Evolutionary conservation across 2,797 vertebrate species (phyloP), one percentile per base, ranked within the genome.

Genomic region (Coregonus suidteri): DNA sequence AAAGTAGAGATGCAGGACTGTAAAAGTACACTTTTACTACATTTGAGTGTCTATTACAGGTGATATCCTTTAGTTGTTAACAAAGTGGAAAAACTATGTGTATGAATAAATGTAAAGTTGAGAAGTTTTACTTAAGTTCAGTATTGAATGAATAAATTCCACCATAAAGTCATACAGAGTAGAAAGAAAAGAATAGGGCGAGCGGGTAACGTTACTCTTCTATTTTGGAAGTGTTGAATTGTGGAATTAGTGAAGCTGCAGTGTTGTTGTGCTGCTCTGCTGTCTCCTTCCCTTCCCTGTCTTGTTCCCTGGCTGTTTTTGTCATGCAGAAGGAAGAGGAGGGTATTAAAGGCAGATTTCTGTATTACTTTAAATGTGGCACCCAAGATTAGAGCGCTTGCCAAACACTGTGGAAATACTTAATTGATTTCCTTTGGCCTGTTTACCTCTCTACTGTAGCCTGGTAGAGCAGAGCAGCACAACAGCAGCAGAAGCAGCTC

Each of bases 371-470:
- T 93, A 92, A 95, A 95, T 93, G 93, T 95, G 95, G 85, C 91
- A 91, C 89, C 81, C 88, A 93, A 95, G 94, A 95, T 95, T 95
- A 95, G 92, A 93, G 90, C 82, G 83, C 87, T 89, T 94, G 94
- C 94, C 93, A 95, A 95, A 94, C 92, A 91, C 93, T 93, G 93
- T 93, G 93, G 92, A 95, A 95, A 94, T 93, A 94, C 94, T 95
- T 95, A 94, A 95, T 95, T 95, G 94, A 95, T 95, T 95, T 95
- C 91, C 92, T 94, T 95, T 95, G 91, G 92, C 94, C 94, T 95
- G 93, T 95, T 94, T 94, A 94, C 93, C 92, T 93, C 92, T 87
- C 20, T 52, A 89, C 91, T 90, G 92, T 91, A 92, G 91, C 92
- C 89, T 92, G 90, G 90, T 91, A 90, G 89, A 93, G 91, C 90